Percentiles rank a stretch among this genome's conserved stretches.
Conservation (phyloP, 2,797 vertebrate genomes). For the Rachycentron canadum region DNA sequence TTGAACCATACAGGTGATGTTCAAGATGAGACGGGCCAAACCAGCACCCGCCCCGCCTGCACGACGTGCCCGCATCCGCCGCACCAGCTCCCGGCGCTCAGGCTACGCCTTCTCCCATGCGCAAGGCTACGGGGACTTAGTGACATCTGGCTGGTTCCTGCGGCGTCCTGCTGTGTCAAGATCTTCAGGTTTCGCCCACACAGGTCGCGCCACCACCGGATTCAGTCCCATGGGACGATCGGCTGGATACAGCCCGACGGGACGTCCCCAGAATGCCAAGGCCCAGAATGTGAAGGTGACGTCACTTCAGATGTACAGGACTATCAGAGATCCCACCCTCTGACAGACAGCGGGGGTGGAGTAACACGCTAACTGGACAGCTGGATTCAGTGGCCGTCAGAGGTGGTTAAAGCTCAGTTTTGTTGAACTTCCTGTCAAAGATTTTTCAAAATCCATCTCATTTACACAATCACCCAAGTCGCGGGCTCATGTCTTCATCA, state of each 20-base stretch:
- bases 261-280: slow-evolving; percentile 66
- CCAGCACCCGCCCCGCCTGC: slow-evolving; percentile 78
- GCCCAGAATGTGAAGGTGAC: slow-evolving; percentile 75
- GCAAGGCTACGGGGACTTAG: slow-evolving; percentile 93
- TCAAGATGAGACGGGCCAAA: slow-evolving; percentile 87
- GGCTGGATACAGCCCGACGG: slow-evolving; percentile 85
- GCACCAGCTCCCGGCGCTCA: slow-evolving; percentile 88
- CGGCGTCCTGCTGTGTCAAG: slow-evolving; percentile 69
- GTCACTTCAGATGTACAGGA: slow-evolving; percentile 83
- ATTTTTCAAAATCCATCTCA: background rate
- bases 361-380: background rate
- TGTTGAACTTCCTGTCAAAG: slow-evolving; percentile 6
- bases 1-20: slow-evolving; percentile 85
- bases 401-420: background rate
- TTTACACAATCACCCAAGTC: background rate
- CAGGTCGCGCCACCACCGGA: slow-evolving; percentile 67
- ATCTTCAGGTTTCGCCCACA: slow-evolving; percentile 66
- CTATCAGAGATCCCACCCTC: slow-evolving; percentile 61
- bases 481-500: background rate
- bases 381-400: background rate
- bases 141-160: slow-evolving; percentile 91
- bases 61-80: slow-evolving; percentile 78
- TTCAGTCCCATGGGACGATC: slow-evolving; percentile 85
- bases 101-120: slow-evolving; percentile 96
- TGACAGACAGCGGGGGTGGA: slow-evolving; percentile 46